These are phyloP conservation scores for Silurus asotus DNA, from an alignment of 2,113 vertebrate genomes.

Conservation along the genomic window DNA sequence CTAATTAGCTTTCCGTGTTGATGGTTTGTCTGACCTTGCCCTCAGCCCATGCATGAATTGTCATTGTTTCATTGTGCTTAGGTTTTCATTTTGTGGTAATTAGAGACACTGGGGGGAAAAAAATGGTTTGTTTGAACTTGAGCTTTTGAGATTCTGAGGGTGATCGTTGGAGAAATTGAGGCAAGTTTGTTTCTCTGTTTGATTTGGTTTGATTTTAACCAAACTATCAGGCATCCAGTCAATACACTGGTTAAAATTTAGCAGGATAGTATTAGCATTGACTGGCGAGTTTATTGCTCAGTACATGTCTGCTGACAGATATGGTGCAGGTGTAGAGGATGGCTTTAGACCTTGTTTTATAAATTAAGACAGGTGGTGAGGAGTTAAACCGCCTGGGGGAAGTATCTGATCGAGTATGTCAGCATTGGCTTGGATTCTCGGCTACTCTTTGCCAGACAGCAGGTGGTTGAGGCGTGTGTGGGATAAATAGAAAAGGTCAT, in stretches of 20 bases:
- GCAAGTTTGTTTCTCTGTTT: neutral
- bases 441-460: neutral
- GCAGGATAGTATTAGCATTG: neutral
- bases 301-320: neutral
- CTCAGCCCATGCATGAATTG: slow-evolving; percentile 39
- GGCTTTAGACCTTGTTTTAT: neutral
- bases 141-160: neutral
- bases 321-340: neutral
- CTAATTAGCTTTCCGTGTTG: slow-evolving; percentile 50
- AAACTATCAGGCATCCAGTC: neutral
- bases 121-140: neutral
- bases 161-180: neutral
- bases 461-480: neutral
- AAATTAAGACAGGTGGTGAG: neutral
- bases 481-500: neutral
- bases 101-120: neutral
- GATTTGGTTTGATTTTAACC: neutral
- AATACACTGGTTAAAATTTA: neutral
- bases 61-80: slow-evolving; percentile 34
- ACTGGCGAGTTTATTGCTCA: neutral
- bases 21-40: slow-evolving; percentile 39
- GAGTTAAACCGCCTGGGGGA: neutral
- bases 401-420: neutral
- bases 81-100: slow-evolving; percentile 27
- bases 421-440: neutral